Evolutionary conservation across 2,797 vertebrate genomes (phyloP).

Genomic region (Mycteria americana): DNA sequence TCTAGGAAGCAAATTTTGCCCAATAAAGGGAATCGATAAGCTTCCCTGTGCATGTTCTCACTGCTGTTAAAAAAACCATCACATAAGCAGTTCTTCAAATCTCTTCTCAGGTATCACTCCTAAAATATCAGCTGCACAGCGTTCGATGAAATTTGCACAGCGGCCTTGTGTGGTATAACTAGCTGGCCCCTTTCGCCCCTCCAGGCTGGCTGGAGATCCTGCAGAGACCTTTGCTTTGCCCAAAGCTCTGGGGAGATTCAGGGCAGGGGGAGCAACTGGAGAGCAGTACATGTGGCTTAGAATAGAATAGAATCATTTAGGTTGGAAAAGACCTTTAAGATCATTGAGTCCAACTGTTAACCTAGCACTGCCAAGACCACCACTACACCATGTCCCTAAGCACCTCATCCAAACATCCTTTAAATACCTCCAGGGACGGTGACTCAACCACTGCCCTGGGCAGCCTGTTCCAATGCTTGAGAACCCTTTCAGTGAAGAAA

Average conservation of each 20-base stretch:
- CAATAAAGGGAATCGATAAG: conserved; percentile 45
- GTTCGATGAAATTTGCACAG: neutral
- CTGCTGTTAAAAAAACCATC: conserved; percentile 49
- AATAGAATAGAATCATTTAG: neutral
- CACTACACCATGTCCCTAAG: too few species aligned
- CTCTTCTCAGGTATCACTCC: neutral
- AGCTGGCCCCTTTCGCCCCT: neutral
- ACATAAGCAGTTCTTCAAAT: conserved; percentile 35
- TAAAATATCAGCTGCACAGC: neutral
- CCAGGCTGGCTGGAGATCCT: neutral
- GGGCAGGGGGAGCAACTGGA: neutral
- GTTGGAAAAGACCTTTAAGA: neutral
- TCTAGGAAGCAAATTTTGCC: conserved; percentile 23
- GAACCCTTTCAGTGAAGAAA: too few species aligned
- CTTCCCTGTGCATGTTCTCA: conserved; percentile 15
- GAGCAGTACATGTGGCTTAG: neutral
- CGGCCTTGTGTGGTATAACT: neutral
- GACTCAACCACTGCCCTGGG: too few species aligned
- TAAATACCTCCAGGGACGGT: too few species aligned
- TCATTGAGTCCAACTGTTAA: neutral
- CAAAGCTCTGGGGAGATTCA: neutral
- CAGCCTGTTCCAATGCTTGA: too few species aligned
- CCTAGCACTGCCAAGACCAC: too few species aligned
- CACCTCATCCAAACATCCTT: too few species aligned
- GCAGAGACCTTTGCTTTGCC: neutral